A percentile compares a stretch with the other conserved stretches of the same genome.
These are phyloP conservation scores for Margarornis squamiger DNA, from an alignment of 2,797 vertebrate genomes.

Conservation along the genomic window DNA sequence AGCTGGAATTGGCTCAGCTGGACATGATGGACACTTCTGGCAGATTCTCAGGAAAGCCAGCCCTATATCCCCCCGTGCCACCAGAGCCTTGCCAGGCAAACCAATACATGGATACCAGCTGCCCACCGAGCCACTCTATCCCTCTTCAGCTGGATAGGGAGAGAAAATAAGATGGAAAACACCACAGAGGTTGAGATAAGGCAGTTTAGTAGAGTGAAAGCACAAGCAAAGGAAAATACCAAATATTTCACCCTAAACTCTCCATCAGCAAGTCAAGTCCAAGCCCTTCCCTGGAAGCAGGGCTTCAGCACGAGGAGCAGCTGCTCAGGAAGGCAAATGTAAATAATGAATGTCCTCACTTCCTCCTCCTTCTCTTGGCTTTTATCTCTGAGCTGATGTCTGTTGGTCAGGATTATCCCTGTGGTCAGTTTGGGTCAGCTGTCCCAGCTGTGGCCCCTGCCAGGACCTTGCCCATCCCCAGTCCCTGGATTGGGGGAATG, in stretches of 20 bases:
- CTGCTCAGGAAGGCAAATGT: not conserved
- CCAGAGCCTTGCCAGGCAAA: not conserved
- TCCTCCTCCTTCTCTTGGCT: not conserved
- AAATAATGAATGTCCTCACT: not conserved
- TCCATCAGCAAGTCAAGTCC: not conserved
- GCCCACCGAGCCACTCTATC: not conserved
- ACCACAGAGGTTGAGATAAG: not conserved
- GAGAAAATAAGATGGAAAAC: not conserved
- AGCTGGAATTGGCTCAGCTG: not conserved
- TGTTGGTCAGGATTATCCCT: not conserved
- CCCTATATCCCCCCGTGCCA: not conserved
- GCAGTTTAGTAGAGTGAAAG: not conserved
- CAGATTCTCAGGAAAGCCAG: not conserved
- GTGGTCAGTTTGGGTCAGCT: not conserved
- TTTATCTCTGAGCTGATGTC: not conserved
- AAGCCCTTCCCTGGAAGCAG: not conserved
- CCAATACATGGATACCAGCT: fast-evolving
- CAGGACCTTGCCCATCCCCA: not conserved
- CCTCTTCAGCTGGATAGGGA: not conserved
- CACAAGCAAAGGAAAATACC: not conserved
- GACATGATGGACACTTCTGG: not conserved
- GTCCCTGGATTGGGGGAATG: not conserved
- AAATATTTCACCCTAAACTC: not conserved
- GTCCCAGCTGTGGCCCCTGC: not conserved
- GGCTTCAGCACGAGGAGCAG: not conserved